These are phyloP conservation scores for Subanguina moxae DNA, from an alignment of 1,140 invertebrate species.

Conservation along the genomic window DNA sequence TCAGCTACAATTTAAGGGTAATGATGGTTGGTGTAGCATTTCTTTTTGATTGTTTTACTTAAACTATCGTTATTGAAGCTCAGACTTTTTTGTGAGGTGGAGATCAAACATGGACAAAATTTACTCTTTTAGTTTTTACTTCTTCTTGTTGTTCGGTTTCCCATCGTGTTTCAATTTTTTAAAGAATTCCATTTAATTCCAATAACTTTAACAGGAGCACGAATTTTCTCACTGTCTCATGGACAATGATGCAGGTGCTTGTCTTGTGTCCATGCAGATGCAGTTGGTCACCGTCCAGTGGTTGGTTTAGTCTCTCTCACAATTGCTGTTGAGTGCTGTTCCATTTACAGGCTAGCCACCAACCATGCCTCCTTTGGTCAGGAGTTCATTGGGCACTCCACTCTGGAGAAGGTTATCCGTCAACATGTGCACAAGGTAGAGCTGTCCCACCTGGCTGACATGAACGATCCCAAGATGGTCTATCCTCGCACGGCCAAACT, in stretches of 20 bases:
- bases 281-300: conserved; percentile 55
- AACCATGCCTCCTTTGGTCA: conserved; percentile 24
- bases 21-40: no score
- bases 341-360: no score
- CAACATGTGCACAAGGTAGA: conserved; percentile 57
- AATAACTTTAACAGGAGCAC: conserved; percentile 37
- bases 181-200: conserved; percentile 1
- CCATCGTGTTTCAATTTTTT: neutral
- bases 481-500: conserved; percentile 48
- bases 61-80: no score
- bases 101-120: no score
- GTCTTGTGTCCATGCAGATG: conserved; percentile 55
- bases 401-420: conserved; percentile 56
- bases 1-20: neutral
- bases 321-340: conserved; percentile 21
- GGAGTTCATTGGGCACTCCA: conserved; percentile 42
- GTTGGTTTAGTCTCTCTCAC: no score
- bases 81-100: no score
- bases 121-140: no score
- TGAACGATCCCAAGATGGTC: conserved; percentile 45
- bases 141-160: neutral
- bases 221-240: conserved; percentile 48
- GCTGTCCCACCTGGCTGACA: conserved; percentile 50
- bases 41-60: no score
- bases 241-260: conserved; percentile 42